These are phyloP conservation scores for Lysandra coridon DNA, from an alignment of 2,888 invertebrate species.

Conservation along the genomic window DNA sequence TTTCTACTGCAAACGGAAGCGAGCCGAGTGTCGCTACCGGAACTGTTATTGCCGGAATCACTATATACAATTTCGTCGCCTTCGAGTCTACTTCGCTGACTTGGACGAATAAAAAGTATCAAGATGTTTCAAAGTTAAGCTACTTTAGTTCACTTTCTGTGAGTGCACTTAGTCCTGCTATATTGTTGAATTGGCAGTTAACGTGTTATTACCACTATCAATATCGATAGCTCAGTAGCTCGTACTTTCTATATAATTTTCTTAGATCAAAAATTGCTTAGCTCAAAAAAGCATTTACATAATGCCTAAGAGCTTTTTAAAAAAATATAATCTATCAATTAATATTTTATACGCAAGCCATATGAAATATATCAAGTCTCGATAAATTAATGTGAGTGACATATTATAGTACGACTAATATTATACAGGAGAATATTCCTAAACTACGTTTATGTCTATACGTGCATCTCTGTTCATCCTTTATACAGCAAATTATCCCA, in stretches of 20 bases:
- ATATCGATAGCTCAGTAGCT: too few species aligned
- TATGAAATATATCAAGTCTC: background rate
- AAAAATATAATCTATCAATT: too few species aligned
- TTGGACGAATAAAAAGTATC: conserved; percentile 21
- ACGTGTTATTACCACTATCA: background rate
- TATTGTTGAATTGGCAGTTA: background rate
- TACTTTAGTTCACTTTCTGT: background rate
- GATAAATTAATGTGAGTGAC: background rate
- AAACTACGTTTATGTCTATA: background rate
- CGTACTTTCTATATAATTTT: too few species aligned
- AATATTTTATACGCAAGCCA: too few species aligned
- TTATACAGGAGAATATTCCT: background rate
- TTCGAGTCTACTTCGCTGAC: conserved; percentile 58
- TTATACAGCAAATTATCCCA: background rate
- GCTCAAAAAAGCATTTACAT: too few species aligned
- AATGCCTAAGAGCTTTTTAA: too few species aligned
- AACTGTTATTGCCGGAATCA: conserved; percentile 78
- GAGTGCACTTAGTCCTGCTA: background rate
- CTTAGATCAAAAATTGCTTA: too few species aligned
- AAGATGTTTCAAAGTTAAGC: conserved; percentile 13
- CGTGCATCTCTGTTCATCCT: background rate
- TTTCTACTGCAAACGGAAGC: conserved; percentile 72
- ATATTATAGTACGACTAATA: background rate
- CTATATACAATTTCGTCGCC: conserved; percentile 73
- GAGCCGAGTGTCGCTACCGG: conserved; percentile 74